A percentile compares a stretch with the other conserved stretches of the same genome.
phyloP scores from a whole-genome alignment of 2,797 vertebrate genomes.

The Malacoctenus gilli region DNA sequence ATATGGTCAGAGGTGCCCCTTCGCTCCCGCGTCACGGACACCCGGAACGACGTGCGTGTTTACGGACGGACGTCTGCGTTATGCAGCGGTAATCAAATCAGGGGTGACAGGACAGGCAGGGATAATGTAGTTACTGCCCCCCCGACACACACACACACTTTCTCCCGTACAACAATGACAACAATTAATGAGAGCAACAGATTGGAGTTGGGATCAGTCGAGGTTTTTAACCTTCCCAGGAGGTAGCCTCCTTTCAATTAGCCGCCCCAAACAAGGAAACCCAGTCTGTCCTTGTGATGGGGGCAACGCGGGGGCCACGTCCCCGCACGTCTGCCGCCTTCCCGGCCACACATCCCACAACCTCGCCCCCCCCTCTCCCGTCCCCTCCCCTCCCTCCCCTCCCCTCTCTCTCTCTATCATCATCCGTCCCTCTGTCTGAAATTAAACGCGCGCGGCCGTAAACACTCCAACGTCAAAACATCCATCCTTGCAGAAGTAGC shows the following conservation, averaged over 20 bases:
- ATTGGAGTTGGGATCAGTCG: constrained; percentile 71
- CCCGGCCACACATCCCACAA: constrained; percentile 46
- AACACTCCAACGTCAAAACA: constrained; percentile 61
- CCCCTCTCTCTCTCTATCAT: not conserved
- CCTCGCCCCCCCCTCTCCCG: constrained; percentile 5
- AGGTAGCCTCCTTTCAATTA: constrained; percentile 80
- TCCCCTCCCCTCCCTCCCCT: no score
- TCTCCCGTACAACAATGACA: constrained; percentile 20
- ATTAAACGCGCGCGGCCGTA: constrained; percentile 40
- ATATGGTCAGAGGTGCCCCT: constrained; percentile 32
- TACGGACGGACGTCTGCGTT: constrained; percentile 60
- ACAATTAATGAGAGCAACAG: constrained; percentile 57
- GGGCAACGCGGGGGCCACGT: constrained; percentile 64
- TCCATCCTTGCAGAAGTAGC: constrained; percentile 46
- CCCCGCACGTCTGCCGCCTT: constrained; percentile 73
- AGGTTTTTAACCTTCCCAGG: constrained; percentile 74
- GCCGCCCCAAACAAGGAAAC: constrained; percentile 74
- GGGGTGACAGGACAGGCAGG: constrained; percentile 54
- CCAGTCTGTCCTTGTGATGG: constrained; percentile 69
- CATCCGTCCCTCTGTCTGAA: constrained; percentile 32
- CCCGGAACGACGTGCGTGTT: constrained; percentile 1
- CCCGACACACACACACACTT: no score
- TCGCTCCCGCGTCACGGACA: constrained; percentile 7
- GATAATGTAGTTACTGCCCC: constrained; percentile 54
- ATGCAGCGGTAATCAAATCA: constrained; percentile 70